Base-by-base conservation (phyloP, 2,888 invertebrate genomes). In the Thereva unica region DNA sequence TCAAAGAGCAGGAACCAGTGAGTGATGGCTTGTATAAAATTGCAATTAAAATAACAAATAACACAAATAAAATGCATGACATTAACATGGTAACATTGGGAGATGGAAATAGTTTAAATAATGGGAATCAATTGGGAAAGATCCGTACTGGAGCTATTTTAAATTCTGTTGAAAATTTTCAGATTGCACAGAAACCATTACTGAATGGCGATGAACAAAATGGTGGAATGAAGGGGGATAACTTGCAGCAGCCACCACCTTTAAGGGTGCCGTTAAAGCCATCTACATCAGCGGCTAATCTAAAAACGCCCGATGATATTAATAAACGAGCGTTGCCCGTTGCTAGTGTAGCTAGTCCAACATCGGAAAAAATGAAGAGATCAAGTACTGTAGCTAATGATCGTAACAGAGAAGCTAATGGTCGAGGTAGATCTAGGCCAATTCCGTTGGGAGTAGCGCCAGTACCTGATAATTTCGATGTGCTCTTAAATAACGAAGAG, bases 111-210 rank as follows among this genome's bases (percentile, higher is more conserved):
- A 64, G 37, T 45, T 40, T 47, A 45, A 35, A 47, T 34, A 55
- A 55, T 12, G 23, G 7, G 8, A 4, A 4, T 6, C 9, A 9
- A 64, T 35, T 64, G 8, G 64, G 47, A 12, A 45, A 10, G 8
- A 35, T 5, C 42, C 35, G 34, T 35, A 41, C 52, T 71, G 71
- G 52, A 42, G 57, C 52, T 71, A 79, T 80, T 71, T 70, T 81
- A 76, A 78, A 80, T 75, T 81, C 81, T 75, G 81, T 81, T 78
- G 81, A 81, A 80, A 81, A 80, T 76, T 81, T 81, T 80, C 81
- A 81, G 81, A 81, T 80, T 67, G 76, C 77, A 47, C 79, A 76
- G 7, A 78, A 80, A 69, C 71, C 75, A 4, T 68, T 75, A 35
- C 72, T 71, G 52, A 71, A 71, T 61, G 63, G 12, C 4, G 54